phyloP scores from a whole-genome alignment of 35 echinoderm and acorn worm genomes.

The Strongylocentrotus purpuratus region DNA sequence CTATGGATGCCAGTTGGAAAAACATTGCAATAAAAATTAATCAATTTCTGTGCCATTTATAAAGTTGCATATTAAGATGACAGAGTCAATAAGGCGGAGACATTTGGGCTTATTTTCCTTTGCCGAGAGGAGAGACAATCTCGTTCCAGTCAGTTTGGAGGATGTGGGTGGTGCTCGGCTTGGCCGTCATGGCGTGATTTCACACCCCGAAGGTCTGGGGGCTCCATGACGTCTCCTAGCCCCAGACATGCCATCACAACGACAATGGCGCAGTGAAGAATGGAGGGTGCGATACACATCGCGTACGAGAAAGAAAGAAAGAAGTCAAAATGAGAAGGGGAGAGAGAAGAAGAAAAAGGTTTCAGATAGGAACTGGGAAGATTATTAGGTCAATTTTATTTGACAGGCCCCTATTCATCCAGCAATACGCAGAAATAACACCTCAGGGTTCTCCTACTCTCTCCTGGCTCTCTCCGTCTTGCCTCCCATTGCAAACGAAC shows the following conservation, averaged over 20 bases:
- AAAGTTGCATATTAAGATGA: neutral
- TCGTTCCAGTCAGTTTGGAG: neutral
- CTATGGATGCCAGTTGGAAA: neutral
- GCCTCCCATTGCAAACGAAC: neutral
- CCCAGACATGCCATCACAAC: neutral
- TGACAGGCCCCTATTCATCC: constrained; percentile 39
- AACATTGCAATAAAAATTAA: neutral
- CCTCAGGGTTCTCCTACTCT: constrained; percentile 13
- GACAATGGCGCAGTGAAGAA: constrained; percentile 19
- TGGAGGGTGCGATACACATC: constrained; percentile 46
- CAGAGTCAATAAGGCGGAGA: neutral
- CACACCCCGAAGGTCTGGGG: constrained; percentile 35
- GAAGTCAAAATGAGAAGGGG: neutral
- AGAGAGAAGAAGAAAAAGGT: neutral
- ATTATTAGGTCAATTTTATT: constrained; percentile 58
- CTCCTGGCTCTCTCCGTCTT: neutral
- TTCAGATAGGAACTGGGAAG: constrained; percentile 26
- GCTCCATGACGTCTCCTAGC: constrained; percentile 34
- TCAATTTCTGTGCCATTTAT: neutral
- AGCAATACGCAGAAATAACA: constrained; percentile 34
- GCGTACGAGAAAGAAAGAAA: neutral
- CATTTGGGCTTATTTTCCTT: neutral
- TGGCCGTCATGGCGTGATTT: constrained; percentile 25
- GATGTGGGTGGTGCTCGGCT: neutral
- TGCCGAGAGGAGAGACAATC: constrained; percentile 6